Percentiles rank a stretch among this genome's conserved stretches.
phyloP scores from a whole-genome alignment of 2,888 invertebrate species.

The Craniophora ligustri region DNA sequence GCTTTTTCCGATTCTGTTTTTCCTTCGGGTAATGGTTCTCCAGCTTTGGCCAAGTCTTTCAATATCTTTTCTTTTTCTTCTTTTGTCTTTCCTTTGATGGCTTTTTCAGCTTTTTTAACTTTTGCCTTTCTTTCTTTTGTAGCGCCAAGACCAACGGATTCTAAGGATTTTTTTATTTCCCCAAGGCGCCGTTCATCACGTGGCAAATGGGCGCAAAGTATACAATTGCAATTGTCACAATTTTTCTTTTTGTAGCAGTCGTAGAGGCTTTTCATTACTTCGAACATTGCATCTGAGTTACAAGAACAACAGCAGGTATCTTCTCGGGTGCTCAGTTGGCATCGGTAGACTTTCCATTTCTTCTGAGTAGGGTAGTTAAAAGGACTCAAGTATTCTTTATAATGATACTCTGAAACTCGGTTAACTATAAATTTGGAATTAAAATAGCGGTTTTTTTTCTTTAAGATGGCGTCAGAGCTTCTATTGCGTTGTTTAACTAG shows the following conservation, averaged over 20 bases:
- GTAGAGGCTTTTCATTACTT: slow-evolving; percentile 80
- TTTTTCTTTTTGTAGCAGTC: slow-evolving; percentile 80
- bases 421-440: slow-evolving; percentile 28
- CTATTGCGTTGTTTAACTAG: slow-evolving; percentile 7
- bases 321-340: slow-evolving; percentile 62
- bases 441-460: neutral
- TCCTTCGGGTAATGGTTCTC: slow-evolving; percentile 15
- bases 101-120: slow-evolving; percentile 25
- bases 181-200: slow-evolving; percentile 27
- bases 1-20: slow-evolving; percentile 23
- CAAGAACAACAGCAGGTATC: slow-evolving; percentile 61
- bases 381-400: slow-evolving; percentile 7
- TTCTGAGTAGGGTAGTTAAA: slow-evolving; percentile 25
- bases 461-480: slow-evolving; percentile 15
- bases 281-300: slow-evolving; percentile 81
- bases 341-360: slow-evolving; percentile 44
- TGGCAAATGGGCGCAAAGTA: slow-evolving; percentile 70
- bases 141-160: slow-evolving; percentile 12
- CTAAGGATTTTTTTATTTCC: slow-evolving; percentile 19
- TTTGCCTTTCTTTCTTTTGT: slow-evolving; percentile 17
- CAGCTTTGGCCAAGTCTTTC: slow-evolving; percentile 28
- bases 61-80: slow-evolving; percentile 34
- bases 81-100: slow-evolving; percentile 14
- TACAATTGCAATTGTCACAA: slow-evolving; percentile 74
- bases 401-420: slow-evolving; percentile 12